phyloP scores from a whole-genome alignment of 2,797 vertebrate genomes.

The Spheniscus humboldti region DNA sequence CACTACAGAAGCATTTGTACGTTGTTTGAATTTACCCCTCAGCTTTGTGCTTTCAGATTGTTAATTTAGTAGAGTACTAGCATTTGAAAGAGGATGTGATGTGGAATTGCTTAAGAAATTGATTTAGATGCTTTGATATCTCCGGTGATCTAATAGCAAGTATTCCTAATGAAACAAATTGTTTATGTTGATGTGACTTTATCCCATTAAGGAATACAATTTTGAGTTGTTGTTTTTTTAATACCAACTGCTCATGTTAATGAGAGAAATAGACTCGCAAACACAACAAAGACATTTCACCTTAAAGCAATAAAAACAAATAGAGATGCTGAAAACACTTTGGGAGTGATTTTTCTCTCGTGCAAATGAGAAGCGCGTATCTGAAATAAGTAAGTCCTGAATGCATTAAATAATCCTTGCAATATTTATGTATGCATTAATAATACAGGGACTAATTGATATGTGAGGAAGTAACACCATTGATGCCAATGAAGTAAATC shows the following conservation, averaged over 20 bases:
- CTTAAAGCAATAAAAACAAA: not conserved
- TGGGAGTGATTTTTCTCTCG: not conserved
- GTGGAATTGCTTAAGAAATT: slow-evolving; percentile 15
- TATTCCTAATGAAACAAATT: not conserved
- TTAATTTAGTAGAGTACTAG: not conserved
- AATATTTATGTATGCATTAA: slow-evolving; percentile 16
- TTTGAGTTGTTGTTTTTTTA: not conserved
- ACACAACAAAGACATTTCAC: not conserved
- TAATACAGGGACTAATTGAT: not conserved
- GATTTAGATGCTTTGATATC: slow-evolving; percentile 16
- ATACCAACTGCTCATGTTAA: not conserved
- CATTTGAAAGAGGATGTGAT: not conserved
- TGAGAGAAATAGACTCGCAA: not conserved
- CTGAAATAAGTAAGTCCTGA: not conserved
- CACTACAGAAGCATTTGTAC: not conserved
- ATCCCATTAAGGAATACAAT: not conserved
- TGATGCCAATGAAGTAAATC: not conserved
- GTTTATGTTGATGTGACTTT: not conserved
- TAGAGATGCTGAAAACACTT: not conserved
- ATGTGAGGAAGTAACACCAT: not conserved
- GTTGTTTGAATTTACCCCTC: not conserved
- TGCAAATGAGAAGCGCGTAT: not conserved
- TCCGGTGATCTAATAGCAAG: not conserved
- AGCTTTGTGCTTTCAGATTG: not conserved
- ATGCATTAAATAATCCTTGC: not conserved